Base-by-base conservation (phyloP, 2,888 invertebrate genomes). In the Stenodema calcarata region DNA sequence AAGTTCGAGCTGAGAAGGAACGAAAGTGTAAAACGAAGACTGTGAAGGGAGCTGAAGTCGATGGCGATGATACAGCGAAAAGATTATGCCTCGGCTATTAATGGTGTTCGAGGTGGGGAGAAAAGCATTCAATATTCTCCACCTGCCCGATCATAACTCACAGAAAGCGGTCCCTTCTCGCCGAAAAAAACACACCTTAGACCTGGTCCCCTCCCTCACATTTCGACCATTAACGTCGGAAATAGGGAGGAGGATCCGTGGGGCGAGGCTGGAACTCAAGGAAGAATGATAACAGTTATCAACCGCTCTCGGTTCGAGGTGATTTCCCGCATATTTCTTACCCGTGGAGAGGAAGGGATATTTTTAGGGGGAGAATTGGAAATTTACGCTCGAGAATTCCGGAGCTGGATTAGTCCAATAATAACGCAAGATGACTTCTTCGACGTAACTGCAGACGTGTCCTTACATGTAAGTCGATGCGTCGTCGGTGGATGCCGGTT, bases 21-120 rank as follows among this genome's bases (percentile, higher is more conserved):
- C 23, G 62, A 62, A 62, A 62, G 62, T 62, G 62, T 35, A 41
- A 35, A 73, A 73, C 7, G 73, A 35, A 35, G 18, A 14, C 14
- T 23, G 35, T 1, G 18, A 18, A 35, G 30, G 30, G 73, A 7
- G 35, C 7, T 2, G 73, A 4, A 73, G 73, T 73, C 35, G 73
- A 73, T 73, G 73, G 73, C 73, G 73, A 73, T 73, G 73, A 73
- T 73, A 73, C 73, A 73, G 73, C 73, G 73, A 73, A 73, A 73
- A 73, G 73, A 73, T 73, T 73, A 73, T 73, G 73, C 73, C 73
- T 30, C 35, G 30, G 41, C 73, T 73, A 73, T 73, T 73, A 73
- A 73, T 73, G 73, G 73, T 73, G 16, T 73, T 35, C 14, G 73
- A 73, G 73, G 41, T 9, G 28, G 35, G 73, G 73, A 73, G 73